A percentile compares a stretch with the other conserved stretches of the same genome.
These are phyloP conservation scores for Drosophila takahashii DNA, from an alignment of 1,140 invertebrate species.

Conservation along the genomic window DNA sequence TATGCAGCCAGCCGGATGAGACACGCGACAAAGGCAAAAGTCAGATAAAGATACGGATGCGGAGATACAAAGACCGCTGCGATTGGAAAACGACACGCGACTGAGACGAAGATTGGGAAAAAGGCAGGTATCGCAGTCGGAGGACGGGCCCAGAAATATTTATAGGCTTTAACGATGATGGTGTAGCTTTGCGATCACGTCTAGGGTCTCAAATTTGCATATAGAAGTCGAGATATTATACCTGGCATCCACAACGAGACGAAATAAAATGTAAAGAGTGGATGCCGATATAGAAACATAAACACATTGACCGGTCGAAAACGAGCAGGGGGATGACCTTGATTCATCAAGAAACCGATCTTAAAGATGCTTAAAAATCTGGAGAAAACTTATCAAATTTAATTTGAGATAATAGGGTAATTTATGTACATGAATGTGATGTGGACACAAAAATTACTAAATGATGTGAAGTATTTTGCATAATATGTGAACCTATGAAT, in stretches of 20 bases:
- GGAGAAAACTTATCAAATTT: not conserved
- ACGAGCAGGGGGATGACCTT: constrained; percentile 7
- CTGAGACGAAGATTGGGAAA: constrained; percentile 34
- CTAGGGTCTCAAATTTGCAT: constrained; percentile 38
- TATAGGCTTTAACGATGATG: constrained; percentile 18
- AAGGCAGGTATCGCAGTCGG: constrained; percentile 17
- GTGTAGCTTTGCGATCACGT: constrained; percentile 48
- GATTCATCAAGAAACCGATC: not conserved
- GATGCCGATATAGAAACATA: constrained; percentile 9
- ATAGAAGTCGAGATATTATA: constrained; percentile 19
- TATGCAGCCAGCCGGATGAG: constrained; percentile 52
- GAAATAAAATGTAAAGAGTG: constrained; percentile 9
- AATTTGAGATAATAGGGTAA: not conserved
- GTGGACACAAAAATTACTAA: no score
- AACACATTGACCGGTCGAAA: constrained; percentile 5
- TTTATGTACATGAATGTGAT: not conserved
- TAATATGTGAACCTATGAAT: no score
- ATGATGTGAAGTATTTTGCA: no score
- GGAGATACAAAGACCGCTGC: constrained; percentile 21
- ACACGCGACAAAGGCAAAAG: constrained; percentile 10
- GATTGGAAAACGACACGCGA: constrained; percentile 51
- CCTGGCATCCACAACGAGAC: constrained; percentile 14
- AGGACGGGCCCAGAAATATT: constrained; percentile 23
- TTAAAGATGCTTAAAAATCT: not conserved
- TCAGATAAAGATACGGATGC: constrained; percentile 19